phyloP scores from a whole-genome alignment of 2,888 invertebrate genomes.

The Alcis repandata region DNA sequence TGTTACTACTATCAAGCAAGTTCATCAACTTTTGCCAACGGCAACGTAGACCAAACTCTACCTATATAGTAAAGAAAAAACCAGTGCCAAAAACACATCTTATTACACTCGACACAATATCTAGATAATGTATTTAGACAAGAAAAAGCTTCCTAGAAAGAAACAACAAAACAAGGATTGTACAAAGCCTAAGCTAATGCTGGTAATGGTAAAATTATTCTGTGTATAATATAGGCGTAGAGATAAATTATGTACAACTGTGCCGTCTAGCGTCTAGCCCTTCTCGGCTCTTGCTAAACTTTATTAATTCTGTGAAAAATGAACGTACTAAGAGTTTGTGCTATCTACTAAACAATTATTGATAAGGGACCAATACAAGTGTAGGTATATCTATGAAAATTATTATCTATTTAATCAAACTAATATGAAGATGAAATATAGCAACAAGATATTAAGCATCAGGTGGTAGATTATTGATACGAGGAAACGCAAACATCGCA shows the following conservation, averaged over 20 bases:
- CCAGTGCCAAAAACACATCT: background rate
- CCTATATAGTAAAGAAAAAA: background rate
- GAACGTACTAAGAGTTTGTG: background rate
- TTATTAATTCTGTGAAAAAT: background rate
- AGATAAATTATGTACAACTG: conserved; percentile 16
- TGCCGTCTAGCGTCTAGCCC: background rate
- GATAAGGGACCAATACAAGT: too few relatives aligned
- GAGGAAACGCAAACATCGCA: too few relatives aligned
- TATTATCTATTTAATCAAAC: too few relatives aligned
- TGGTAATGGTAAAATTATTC: conserved; percentile 27
- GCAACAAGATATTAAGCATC: too few relatives aligned
- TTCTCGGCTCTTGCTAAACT: background rate
- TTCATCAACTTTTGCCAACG: too few relatives aligned
- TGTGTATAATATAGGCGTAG: conserved; percentile 1
- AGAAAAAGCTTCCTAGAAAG: conserved; percentile 1
- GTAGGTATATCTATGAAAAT: too few relatives aligned
- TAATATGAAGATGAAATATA: too few relatives aligned
- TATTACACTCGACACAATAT: background rate
- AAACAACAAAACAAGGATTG: conserved; percentile 1
- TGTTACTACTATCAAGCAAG: too few relatives aligned
- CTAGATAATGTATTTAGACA: background rate
- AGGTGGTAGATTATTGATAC: too few relatives aligned
- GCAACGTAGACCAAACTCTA: too few relatives aligned
- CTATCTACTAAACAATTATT: background rate
- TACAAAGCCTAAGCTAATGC: conserved; percentile 9